Evolutionary conservation across 2,113 vertebrate genomes (phyloP).

Genomic region (Regulus satrapa): DNA sequence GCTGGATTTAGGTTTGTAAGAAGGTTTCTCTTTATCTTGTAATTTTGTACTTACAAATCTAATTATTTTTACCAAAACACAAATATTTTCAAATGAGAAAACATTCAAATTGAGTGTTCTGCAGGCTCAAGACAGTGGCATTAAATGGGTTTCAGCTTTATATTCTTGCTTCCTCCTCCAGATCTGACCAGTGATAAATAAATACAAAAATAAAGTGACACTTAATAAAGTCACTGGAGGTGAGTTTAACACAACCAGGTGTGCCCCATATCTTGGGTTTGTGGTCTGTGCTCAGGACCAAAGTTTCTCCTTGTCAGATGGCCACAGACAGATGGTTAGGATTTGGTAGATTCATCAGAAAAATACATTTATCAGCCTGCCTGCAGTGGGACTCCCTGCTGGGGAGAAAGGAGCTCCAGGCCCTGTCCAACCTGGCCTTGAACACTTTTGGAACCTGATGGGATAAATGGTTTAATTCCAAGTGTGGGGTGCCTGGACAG

Average conservation of each 20-base stretch:
- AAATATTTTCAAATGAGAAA: background rate
- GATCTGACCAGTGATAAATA: background rate
- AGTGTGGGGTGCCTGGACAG: background rate
- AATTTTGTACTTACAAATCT: background rate
- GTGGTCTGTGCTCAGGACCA: background rate
- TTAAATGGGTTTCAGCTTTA: background rate
- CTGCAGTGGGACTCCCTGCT: background rate
- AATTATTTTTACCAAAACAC: background rate
- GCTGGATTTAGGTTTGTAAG: constrained; percentile 64
- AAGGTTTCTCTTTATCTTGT: background rate
- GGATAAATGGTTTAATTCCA: background rate
- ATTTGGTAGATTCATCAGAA: background rate
- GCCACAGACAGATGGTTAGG: background rate
- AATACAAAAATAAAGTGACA: background rate
- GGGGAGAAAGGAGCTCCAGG: background rate
- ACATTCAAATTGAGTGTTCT: background rate
- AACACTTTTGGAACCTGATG: background rate
- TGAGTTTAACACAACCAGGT: background rate
- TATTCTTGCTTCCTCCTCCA: background rate
- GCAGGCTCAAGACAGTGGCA: background rate
- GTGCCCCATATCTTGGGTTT: background rate
- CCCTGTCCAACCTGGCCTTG: background rate
- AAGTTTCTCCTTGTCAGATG: background rate
- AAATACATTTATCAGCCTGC: background rate
- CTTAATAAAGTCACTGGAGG: background rate